Evolutionary conservation across 2,797 vertebrate genomes (phyloP).

Genomic region (Meda fulgida): DNA sequence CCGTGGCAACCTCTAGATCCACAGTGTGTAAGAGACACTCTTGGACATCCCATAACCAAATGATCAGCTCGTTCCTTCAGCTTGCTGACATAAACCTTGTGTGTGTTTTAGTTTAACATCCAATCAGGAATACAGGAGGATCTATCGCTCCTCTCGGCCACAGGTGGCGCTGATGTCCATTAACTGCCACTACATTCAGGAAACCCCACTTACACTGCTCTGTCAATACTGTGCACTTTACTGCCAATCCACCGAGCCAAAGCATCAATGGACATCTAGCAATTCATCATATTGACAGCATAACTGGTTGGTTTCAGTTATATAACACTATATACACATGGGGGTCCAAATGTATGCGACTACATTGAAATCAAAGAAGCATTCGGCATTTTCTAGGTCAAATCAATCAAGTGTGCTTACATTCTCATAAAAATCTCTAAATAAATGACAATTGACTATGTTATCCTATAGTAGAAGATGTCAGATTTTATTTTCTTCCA

Average conservation of each 20-base stretch:
- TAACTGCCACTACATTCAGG: background rate
- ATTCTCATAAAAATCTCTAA: background rate
- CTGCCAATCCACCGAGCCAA: background rate
- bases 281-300: constrained; percentile 13
- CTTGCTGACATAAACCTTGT: constrained; percentile 6
- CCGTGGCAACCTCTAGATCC: background rate
- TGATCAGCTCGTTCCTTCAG: background rate
- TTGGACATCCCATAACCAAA: background rate
- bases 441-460: background rate
- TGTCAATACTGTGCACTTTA: constrained; percentile 26
- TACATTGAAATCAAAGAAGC: background rate
- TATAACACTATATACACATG: background rate
- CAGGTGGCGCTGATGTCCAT: background rate
- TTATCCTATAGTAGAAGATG: background rate
- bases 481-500: background rate
- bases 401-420: background rate
- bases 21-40: background rate
- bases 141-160: background rate
- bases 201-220: constrained; percentile 2
- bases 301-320: background rate
- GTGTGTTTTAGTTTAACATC: constrained; percentile 6
- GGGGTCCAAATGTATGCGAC: background rate
- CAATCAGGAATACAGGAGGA: background rate
- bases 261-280: constrained; percentile 17
- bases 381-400: background rate